Evolutionary conservation across 2,888 invertebrate species (phyloP).

Genomic region (Mechanitis mazaeus): DNA sequence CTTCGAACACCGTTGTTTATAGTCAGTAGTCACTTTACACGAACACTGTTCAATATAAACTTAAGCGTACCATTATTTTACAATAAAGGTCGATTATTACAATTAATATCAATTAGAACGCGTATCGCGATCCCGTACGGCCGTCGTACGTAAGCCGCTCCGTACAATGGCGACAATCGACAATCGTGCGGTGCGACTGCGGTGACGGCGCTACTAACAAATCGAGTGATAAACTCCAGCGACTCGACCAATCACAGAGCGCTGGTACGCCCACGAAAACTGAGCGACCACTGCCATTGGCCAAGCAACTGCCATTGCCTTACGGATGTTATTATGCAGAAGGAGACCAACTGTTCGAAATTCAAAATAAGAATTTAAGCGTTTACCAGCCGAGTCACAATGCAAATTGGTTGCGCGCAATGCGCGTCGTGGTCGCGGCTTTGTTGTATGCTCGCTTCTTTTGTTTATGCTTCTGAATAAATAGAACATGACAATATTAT

Average conservation of each 20-base stretch:
- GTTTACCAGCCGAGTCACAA: constrained; percentile 68
- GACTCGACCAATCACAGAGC: constrained; percentile 57
- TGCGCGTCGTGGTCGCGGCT: constrained; percentile 59
- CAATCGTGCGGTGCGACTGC: constrained; percentile 71
- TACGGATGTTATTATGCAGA: constrained; percentile 75
- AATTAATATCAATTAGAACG: constrained; percentile 53
- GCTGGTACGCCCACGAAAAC: constrained; percentile 68
- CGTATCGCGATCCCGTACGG: constrained; percentile 54
- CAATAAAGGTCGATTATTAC: constrained; percentile 50
- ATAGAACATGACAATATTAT: constrained; percentile 28
- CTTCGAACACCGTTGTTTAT: constrained; percentile 51
- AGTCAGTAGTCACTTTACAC: constrained; percentile 50
- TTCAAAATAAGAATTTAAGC: constrained; percentile 72
- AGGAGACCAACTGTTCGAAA: constrained; percentile 69
- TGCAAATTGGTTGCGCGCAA: constrained; percentile 72
- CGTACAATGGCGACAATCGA: constrained; percentile 75
- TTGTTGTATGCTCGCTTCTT: constrained; percentile 32
- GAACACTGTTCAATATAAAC: constrained; percentile 40
- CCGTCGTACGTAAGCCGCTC: constrained; percentile 51
- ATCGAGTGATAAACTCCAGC: constrained; percentile 69
- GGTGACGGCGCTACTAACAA: constrained; percentile 67
- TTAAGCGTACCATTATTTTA: constrained; percentile 38
- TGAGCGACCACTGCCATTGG: constrained; percentile 63
- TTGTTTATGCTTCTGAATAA: constrained; percentile 29
- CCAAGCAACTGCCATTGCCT: constrained; percentile 74